Percentiles rank a stretch among this genome's conserved stretches.
Conservation (phyloP, 2,797 vertebrate genomes). For the Gorsachius magnificus region DNA sequence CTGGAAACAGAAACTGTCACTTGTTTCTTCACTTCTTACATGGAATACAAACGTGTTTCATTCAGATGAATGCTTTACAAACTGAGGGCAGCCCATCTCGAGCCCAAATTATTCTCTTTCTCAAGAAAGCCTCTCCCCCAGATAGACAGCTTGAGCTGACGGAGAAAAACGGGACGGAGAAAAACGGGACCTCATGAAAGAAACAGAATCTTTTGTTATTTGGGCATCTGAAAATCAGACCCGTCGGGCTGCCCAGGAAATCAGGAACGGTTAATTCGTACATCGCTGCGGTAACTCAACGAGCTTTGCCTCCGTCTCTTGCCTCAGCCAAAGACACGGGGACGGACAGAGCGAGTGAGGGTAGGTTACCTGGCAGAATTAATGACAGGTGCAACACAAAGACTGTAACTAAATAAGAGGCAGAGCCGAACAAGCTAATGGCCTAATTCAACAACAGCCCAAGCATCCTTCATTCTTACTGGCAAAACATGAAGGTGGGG, state of each 20-base stretch:
- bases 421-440: neutral
- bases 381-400: neutral
- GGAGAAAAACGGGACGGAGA: neutral
- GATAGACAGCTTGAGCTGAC: neutral
- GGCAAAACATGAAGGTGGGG: neutral
- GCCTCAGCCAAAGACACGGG: neutral
- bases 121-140: neutral
- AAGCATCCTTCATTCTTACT: neutral
- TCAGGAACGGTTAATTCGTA: neutral
- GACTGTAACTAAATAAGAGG: neutral
- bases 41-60: slow-evolving; percentile 6
- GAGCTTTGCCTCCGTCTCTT: neutral
- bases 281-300: neutral
- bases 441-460: neutral
- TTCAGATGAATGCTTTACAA: neutral
- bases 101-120: neutral
- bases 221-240: neutral
- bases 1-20: neutral
- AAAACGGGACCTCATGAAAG: slow-evolving; percentile 16
- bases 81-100: neutral
- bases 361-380: neutral
- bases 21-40: slow-evolving; percentile 32
- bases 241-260: neutral
- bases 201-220: neutral
- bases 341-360: rapidly evolving